Base-by-base conservation (phyloP, 2,113 vertebrate genomes). In the Pandion haliaetus region DNA sequence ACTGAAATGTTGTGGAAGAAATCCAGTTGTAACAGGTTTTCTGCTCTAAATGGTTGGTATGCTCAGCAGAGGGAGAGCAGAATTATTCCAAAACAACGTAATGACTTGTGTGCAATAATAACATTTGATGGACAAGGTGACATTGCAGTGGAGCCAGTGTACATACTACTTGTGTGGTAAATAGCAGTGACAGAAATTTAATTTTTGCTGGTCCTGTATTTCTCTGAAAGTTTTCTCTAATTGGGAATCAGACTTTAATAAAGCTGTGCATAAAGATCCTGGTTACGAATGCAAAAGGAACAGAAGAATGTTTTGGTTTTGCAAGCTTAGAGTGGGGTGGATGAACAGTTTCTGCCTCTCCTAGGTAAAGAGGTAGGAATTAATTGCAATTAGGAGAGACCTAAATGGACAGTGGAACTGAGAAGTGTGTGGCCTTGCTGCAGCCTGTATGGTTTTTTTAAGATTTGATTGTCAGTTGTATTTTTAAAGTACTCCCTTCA, bases 1-100 rank as follows among this genome's bases (percentile, higher is more conserved):
- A 9, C 49, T 34, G 40, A 78, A 61, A 59, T 12, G 54, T 5
- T 90, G 38, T 81, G 85, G 82, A 76, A 73, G 77, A 96, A 94
- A 92, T 84, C 79, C 63, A 61, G 91, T 49, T 95, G 28, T 62
- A 65, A 14, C 92, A 84, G 82, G 85, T 93, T 97, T 80, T 61
- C 31, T 73, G 29, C 18, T 71, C 29, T 62, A 42, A 82, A 31
- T 36, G 36, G 29, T 58, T 81, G 73, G 45, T 77, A 8, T 76
- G 26, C 62, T 79, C 50, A 77, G 76, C 63, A 86, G 49, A 62
- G 83, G 52, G 62, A 82, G 70, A 55, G 50, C 49, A 66, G 70
- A 84, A 32, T 47, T 65, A 32, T 32, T 93, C 58, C 81, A 89
- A 91, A 97, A 95, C 78, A 95, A 67, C 71, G 32, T 73, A 59